Base-by-base conservation (phyloP, 2,888 invertebrate genomes). In the Cephus pulcher region DNA sequence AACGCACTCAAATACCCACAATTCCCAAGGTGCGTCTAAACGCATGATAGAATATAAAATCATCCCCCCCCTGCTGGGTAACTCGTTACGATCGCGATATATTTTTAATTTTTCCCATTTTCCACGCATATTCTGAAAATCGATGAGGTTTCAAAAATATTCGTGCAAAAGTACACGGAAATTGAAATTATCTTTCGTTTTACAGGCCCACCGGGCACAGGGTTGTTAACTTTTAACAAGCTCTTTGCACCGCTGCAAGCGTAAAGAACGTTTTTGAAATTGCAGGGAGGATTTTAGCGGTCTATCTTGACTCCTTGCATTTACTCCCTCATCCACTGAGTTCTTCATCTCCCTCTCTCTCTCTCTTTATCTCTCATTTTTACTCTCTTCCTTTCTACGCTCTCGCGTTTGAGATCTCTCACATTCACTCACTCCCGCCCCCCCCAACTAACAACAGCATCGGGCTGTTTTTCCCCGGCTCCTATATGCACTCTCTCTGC, bases 1-100 rank as follows among this genome's bases (percentile, higher is more conserved):
- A 87, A 86, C 87, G 88, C 87, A 85, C 87, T 84, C 86, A 86
- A 87, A 86, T 88, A 73, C 32, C 69, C 73, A 68, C 69, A 35
- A 32, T 71, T 34, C 71, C 33, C 71, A 12, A n/a, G 73, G 78
- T 3, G 37, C 75, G 69, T 73, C 30, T 73, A 30, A 34, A 74
- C 74, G 74, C 23, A 15, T 37, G 23, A 35, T 12, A 34, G 74
- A 23, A 3, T 74, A n/a, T n/a, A 34, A 35, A 23, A 30, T 15
- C 30, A 30, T 23, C 3, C 3, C 33, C 33, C 1, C 34, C 30
- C 30, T 9, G 34, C 23, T 30, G 56, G 23, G 0, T 56, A 23
- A 23, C 23, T 23, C 56, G 23, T 23, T 23, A 9, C 9, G 9
- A 56, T 23, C 56, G 9, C 23, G 56, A 56, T 23, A 9, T 56